phyloP scores from a whole-genome alignment of 1,140 invertebrate species.

The Eupeodes corollae region DNA sequence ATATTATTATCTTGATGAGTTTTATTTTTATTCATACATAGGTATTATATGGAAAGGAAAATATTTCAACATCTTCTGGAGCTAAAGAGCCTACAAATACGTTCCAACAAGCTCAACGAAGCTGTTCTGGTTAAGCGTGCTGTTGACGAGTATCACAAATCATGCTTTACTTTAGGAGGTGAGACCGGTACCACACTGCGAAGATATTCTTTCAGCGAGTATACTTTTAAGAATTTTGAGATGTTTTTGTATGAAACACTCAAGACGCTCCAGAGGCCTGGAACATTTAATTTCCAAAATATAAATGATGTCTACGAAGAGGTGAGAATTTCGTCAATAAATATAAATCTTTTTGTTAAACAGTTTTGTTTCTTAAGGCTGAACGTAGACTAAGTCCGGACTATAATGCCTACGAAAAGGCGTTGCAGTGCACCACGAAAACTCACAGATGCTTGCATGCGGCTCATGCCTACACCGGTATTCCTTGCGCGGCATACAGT shows the following conservation, averaged over 20 bases:
- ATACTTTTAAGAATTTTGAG: slow-evolving; percentile 78
- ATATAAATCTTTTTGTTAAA: slow-evolving; percentile 2
- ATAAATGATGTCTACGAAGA: slow-evolving; percentile 40
- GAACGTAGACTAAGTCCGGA: slow-evolving; percentile 43
- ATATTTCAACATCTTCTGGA: slow-evolving; percentile 91
- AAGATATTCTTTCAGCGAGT: slow-evolving; percentile 58
- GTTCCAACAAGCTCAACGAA: slow-evolving; percentile 79
- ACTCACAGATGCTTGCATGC: slow-evolving; percentile 81
- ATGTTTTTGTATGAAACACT: slow-evolving; percentile 83
- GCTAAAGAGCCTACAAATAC: slow-evolving; percentile 82
- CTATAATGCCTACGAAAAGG: slow-evolving; percentile 43
- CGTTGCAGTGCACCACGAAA: slow-evolving; percentile 60
- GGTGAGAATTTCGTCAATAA: slow-evolving; percentile 8
- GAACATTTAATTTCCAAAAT: slow-evolving; percentile 40
- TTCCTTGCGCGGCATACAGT: slow-evolving; percentile 75
- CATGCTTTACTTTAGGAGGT: slow-evolving; percentile 57
- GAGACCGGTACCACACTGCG: slow-evolving; percentile 38
- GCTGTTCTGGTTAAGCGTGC: slow-evolving; percentile 76
- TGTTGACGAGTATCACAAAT: slow-evolving; percentile 67
- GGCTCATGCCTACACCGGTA: slow-evolving; percentile 78
- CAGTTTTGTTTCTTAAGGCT: slow-evolving; percentile 17
- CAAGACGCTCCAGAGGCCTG: slow-evolving; percentile 59
- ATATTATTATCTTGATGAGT: not conserved
- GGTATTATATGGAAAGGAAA: slow-evolving; percentile 82
- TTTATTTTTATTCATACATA: slow-evolving; percentile 28